These are phyloP conservation scores for Isurus oxyrinchus DNA, from an alignment of 2,113 vertebrate genomes.

Conservation along the genomic window DNA sequence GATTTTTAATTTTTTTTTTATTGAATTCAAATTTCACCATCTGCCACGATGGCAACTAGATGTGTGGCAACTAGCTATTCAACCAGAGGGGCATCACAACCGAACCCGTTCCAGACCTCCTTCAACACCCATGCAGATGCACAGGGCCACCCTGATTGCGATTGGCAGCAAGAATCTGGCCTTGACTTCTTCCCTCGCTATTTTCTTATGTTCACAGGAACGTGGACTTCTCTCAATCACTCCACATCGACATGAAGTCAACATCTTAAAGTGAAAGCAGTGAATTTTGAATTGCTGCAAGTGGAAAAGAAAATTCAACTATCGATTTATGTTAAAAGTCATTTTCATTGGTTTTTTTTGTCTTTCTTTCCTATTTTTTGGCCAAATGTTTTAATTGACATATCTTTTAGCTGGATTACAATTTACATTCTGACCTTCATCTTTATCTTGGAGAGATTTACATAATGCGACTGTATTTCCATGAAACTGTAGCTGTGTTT, in stretches of 20 bases:
- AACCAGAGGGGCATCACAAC: too few relatives aligned
- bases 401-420: neutral
- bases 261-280: neutral
- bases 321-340: neutral
- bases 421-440: neutral
- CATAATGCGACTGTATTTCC: too few relatives aligned
- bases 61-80: too few relatives aligned
- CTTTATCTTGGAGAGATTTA: neutral
- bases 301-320: neutral
- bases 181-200: too few relatives aligned
- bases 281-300: neutral
- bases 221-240: neutral
- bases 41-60: too few relatives aligned
- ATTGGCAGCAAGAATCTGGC: too few relatives aligned
- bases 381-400: neutral
- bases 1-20: too few relatives aligned
- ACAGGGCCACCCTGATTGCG: too few relatives aligned
- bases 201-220: neutral
- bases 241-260: neutral
- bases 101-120: too few relatives aligned
- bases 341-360: neutral
- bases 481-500: too few relatives aligned
- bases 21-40: too few relatives aligned
- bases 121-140: too few relatives aligned
- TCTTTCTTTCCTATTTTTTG: neutral